Evolutionary conservation across 2,797 vertebrate species (phyloP), one percentile per base, ranked within the genome.

Genomic region (Knipowitschia caucasica): DNA sequence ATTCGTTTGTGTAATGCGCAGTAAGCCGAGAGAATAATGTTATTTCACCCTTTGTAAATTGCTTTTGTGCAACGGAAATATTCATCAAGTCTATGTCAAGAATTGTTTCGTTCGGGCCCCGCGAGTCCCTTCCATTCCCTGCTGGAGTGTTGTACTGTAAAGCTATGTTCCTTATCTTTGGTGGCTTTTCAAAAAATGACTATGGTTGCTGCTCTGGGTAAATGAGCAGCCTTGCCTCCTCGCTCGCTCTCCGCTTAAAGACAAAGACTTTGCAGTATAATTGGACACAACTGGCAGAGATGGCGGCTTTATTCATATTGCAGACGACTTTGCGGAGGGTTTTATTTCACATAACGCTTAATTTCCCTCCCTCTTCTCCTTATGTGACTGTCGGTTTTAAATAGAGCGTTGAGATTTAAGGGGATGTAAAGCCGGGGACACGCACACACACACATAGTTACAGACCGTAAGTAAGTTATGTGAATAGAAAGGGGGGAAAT

Each of bases 191-290:
- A 69, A 66, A 47, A 64, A 73, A 65, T n/a, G n/a, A 66, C 56
- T 64, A 47, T 55, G 78, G 79, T 59, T 62, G 50, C 52, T 58
- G n/a, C n/a, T n/a, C n/a, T 29, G 52, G 59, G 69, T 73, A 88
- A 88, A 87, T 87, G 71, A 87, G 84, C 56, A 69, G 26, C 29
- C 64, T 44, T 70, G 27, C 44, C 26, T 78, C 61, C 44, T 49
- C 64, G 27, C 44, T 17, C 77, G 59, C 44, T 49, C 64, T 76
- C 39, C 62, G 51, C 64, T 57, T 58, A 26, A 64, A 81, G 66
- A 87, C 77, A 86, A 82, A 85, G 71, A 24, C 60, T 70, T 56
- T 52, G 33, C 35, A 53, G 49, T 75, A 83, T 88, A 88, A 91
- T 81, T 86, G 83, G 80, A 76, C 53, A 24, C 23, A 75, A 78